Conservation (phyloP, 2,113 vertebrate genomes). For the Notechis scutatus region DNA sequence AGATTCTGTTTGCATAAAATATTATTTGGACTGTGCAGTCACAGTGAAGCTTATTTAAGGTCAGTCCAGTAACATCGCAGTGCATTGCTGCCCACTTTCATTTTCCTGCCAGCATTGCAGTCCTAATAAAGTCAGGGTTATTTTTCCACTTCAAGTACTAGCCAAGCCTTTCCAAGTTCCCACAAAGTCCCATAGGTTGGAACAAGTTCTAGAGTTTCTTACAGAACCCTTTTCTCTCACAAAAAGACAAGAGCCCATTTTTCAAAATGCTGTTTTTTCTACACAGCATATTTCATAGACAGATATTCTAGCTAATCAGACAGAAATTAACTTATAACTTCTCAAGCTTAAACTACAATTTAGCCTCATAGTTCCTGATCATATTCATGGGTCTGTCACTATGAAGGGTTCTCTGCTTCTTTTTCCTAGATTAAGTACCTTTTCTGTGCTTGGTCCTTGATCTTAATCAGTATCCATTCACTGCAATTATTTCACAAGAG, state of each 20-base stretch:
- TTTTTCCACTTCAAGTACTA: not conserved
- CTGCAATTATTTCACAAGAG: not conserved
- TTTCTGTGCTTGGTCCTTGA: not conserved
- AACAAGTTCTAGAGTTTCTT: not conserved
- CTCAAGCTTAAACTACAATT: not conserved
- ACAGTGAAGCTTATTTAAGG: constrained; percentile 40
- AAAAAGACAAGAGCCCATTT: not conserved
- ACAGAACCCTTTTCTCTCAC: not conserved
- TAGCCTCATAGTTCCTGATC: not conserved
- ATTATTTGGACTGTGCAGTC: constrained; percentile 43
- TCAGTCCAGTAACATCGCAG: constrained; percentile 25
- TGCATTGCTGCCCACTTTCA: not conserved
- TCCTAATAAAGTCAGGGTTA: not conserved
- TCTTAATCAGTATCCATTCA: not conserved
- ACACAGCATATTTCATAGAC: not conserved
- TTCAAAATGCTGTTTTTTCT: not conserved
- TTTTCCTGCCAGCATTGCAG: not conserved
- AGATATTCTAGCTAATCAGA: not conserved
- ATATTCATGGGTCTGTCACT: not conserved
- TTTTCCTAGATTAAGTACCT: not conserved
- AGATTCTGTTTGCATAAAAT: constrained; percentile 43
- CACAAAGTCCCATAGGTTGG: not conserved
- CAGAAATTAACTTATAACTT: not conserved
- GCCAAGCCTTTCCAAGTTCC: not conserved
- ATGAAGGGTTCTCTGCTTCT: not conserved